Conservation (phyloP, 2,797 vertebrate species). For the Syngnathus rostellatus region DNA sequence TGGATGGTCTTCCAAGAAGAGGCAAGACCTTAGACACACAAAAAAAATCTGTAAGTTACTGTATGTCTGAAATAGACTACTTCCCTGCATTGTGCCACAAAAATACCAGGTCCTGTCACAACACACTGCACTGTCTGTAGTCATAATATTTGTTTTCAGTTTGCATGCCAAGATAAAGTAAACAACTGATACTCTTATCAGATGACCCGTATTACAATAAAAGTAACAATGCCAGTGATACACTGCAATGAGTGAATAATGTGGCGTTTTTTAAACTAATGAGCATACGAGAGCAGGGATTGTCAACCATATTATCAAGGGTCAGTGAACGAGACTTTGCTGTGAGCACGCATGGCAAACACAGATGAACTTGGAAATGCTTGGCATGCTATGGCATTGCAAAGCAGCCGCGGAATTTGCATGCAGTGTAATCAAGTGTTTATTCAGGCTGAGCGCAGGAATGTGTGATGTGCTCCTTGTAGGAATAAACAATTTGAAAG, state of each 20-base stretch:
- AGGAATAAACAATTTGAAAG: neutral
- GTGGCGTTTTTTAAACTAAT: constrained; percentile 3
- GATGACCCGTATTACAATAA: neutral
- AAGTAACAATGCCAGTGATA: neutral
- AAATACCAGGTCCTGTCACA: neutral
- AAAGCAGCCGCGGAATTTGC: constrained; percentile 3
- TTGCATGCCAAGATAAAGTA: neutral
- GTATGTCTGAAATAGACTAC: neutral
- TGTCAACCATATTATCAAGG: constrained; percentile 25
- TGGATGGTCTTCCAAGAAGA: no score
- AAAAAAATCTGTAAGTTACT: no score
- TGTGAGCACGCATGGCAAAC: constrained; percentile 19
- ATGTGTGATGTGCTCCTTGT: neutral
- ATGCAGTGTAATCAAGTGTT: constrained; percentile 1
- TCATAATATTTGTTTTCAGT: neutral
- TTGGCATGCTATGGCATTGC: neutral
- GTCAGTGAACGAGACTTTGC: constrained; percentile 26
- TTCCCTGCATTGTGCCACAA: no score
- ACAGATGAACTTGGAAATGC: constrained; percentile 4
- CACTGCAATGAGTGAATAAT: constrained; percentile 1
- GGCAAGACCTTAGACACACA: no score
- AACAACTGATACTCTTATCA: neutral
- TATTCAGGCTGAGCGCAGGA: constrained; percentile 8
- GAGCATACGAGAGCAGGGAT: constrained; percentile 14
- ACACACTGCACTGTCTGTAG: neutral